phyloP scores from a whole-genome alignment of 2,888 invertebrate species.

The Isotomurus palustris region DNA sequence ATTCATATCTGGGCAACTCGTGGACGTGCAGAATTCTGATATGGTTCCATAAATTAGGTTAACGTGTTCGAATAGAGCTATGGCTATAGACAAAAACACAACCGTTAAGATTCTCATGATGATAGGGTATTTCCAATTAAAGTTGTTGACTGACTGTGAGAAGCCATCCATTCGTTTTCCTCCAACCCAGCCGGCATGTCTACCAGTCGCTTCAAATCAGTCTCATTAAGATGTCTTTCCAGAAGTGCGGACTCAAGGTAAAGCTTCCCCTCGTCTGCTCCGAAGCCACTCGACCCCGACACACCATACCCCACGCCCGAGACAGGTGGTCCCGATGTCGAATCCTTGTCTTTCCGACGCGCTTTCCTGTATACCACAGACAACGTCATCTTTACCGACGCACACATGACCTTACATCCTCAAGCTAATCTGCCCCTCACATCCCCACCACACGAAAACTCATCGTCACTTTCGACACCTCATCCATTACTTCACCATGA shows the following conservation, averaged over 20 bases:
- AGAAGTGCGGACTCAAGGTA: conserved; percentile 92
- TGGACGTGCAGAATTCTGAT: conserved; percentile 96
- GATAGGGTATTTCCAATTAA: conserved; percentile 13
- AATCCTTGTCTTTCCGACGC: conserved; percentile 82
- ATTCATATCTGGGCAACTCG: conserved; percentile 93
- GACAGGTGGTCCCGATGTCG: conserved; percentile 39
- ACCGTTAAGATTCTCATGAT: not conserved
- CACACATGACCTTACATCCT: no score
- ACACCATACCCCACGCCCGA: conserved; percentile 37
- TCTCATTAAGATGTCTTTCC: conserved; percentile 88
- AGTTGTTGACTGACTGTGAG: conserved; percentile 74
- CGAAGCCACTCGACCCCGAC: conserved; percentile 44
- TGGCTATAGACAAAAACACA: conserved; percentile 57
- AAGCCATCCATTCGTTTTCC: conserved; percentile 99
- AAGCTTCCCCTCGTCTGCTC: conserved; percentile 66
- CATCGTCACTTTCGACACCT: no score
- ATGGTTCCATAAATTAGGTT: conserved; percentile 97
- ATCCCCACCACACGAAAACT: no score
- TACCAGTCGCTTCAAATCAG: conserved; percentile 89
- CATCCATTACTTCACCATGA: no score
- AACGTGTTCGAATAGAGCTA: conserved; percentile 98
- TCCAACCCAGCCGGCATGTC: conserved; percentile 92
- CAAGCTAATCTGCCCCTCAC: no score
- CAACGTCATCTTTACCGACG: no score
- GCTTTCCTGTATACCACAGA: conserved; percentile 96